Percentiles rank a stretch among this genome's conserved stretches.
Evolutionary conservation across 2,888 invertebrate species (phyloP).

Genomic region (Tipula lateralis): DNA sequence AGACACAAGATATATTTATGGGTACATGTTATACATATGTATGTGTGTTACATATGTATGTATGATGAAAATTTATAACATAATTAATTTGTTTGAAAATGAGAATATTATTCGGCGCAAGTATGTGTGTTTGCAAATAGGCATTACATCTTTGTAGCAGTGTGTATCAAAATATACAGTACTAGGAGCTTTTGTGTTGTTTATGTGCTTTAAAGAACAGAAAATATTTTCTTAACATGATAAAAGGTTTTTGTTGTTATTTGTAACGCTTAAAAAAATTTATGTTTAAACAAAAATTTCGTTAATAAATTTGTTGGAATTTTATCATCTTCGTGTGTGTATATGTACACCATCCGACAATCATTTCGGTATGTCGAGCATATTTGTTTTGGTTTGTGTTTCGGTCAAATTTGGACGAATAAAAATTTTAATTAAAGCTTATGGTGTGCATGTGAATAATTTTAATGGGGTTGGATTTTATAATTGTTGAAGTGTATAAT

Average conservation of each 20-base stretch:
- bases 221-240: background rate
- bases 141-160: background rate
- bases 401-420: no score
- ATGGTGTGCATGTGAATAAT: no score
- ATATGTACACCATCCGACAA: no score
- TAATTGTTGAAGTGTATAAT: no score
- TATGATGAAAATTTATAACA: constrained; percentile 19
- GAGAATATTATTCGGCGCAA: background rate
- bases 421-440: no score
- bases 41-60: background rate
- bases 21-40: background rate
- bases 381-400: no score
- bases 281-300: no score
- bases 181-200: background rate
- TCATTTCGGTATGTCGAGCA: no score
- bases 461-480: no score
- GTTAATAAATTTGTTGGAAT: no score
- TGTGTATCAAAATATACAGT: background rate
- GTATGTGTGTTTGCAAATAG: background rate
- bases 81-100: background rate
- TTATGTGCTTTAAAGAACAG: background rate
- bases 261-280: background rate
- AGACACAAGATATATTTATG: background rate
- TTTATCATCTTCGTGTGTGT: no score
- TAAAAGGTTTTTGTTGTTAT: background rate